phyloP scores from a whole-genome alignment of 2,888 invertebrate genomes.

The Eupithecia abbreviata region DNA sequence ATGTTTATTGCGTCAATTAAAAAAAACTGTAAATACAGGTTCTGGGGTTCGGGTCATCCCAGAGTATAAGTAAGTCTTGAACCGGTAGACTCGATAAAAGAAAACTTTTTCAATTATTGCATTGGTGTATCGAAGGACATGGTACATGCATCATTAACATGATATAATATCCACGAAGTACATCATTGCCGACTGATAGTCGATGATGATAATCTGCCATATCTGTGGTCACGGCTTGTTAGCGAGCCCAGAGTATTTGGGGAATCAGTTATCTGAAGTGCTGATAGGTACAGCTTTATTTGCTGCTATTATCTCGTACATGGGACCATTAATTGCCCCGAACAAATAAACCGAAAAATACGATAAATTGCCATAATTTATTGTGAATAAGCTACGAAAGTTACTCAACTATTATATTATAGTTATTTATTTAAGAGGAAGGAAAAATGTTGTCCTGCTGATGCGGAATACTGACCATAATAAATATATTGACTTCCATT shows the following conservation, averaged over 20 bases:
- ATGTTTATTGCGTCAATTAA: no score
- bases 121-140: no score
- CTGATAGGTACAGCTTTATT: conserved; percentile 15
- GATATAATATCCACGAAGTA: neutral
- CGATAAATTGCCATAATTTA: neutral
- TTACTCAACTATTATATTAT: neutral
- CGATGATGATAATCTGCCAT: neutral
- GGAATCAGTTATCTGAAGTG: conserved; percentile 14
- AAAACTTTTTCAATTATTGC: no score
- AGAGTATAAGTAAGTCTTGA: no score
- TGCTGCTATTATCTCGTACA: neutral
- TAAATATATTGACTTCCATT: neutral
- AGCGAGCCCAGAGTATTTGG: conserved; percentile 5
- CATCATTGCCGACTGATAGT: neutral
- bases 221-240: conserved; percentile 7
- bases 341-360: neutral
- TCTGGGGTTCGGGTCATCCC: no score
- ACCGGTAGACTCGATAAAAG: no score
- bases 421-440: neutral
- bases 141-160: neutral
- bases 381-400: neutral
- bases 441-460: neutral
- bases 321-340: neutral
- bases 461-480: no score
- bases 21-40: no score